phyloP scores from a whole-genome alignment of 1,140 invertebrate species.

The Ylistrum balloti region DNA sequence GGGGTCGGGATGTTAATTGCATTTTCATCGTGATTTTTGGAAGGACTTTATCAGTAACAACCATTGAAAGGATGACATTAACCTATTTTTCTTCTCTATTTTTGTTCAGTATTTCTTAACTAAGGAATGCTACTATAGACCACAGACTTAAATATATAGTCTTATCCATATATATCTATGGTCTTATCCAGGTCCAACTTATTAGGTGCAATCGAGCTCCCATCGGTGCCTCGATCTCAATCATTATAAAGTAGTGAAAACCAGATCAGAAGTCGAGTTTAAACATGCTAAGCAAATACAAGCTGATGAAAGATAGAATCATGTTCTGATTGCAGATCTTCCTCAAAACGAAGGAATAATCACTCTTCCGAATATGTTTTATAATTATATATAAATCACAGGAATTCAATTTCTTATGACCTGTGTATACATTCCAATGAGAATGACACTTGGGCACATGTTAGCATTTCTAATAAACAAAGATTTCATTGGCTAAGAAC shows the following conservation, averaged over 20 bases:
- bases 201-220: no score
- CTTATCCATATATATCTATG: no score
- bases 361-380: neutral
- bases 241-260: neutral
- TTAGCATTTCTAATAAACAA: slow-evolving; percentile 66
- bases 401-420: neutral
- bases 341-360: neutral
- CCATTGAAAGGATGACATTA: no score
- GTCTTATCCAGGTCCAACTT: no score
- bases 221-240: slow-evolving; percentile 5
- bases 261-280: neutral
- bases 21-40: no score
- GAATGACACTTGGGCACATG: slow-evolving; percentile 52
- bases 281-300: neutral
- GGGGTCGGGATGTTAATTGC: no score
- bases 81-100: no score
- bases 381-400: neutral
- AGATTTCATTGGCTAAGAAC: slow-evolving; percentile 75
- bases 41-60: no score
- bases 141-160: no score
- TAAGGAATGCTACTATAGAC: no score
- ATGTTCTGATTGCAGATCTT: neutral
- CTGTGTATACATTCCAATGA: slow-evolving; percentile 18
- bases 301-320: neutral
- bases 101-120: no score